Base-by-base conservation (phyloP, 2,797 vertebrate genomes). In the Cheirogaleus major region DNA sequence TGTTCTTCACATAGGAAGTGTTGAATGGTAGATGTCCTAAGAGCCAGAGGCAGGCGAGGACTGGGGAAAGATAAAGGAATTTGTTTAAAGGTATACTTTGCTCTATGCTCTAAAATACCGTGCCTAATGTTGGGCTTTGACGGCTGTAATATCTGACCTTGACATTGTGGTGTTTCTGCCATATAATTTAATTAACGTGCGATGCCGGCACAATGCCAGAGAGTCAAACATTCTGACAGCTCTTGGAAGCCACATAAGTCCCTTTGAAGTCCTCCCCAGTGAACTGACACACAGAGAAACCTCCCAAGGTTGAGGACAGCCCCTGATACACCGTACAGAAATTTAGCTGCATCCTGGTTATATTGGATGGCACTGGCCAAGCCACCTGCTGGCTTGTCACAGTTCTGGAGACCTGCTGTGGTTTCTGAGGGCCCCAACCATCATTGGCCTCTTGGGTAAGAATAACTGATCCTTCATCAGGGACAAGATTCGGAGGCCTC, bases 121-220 rank as follows among this genome's bases (percentile, higher is more conserved):
- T 8, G 32, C 93, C 89, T 93, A 96, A 97, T 97, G 70, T 93
- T 92, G 95, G 91, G 84, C 87, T 97, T 90, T 96, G 96, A 86
- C 3, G 38, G 91, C 91, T 93, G 32, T 92, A 96, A 90, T 96
- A 91, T 97, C 89, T 97, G 95, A 96, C 97, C 96, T 97, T 97
- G 95, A 93, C 95, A 95, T 92, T 85, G 95, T 95, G 93, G 88
- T 96, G 90, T 97, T 97, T 97, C 92, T 89, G 95, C 95, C 95
- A 88, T 97, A 93, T 97, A 95, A 96, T 97, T 97, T 97, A 97
- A 97, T 96, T 97, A 97, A 96, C 20, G 25, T 97, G 90, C 85
- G 92, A 97, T 97, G 87, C 81, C 18, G 72, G 97, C 93, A 86
- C 75, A 55, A 18, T 73, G 92, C 95, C 97, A 88, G 84, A 78